A percentile compares a stretch with the other conserved stretches of the same genome.
Evolutionary conservation across 2,888 invertebrate genomes (phyloP).

Genomic region (Folsomia candida): DNA sequence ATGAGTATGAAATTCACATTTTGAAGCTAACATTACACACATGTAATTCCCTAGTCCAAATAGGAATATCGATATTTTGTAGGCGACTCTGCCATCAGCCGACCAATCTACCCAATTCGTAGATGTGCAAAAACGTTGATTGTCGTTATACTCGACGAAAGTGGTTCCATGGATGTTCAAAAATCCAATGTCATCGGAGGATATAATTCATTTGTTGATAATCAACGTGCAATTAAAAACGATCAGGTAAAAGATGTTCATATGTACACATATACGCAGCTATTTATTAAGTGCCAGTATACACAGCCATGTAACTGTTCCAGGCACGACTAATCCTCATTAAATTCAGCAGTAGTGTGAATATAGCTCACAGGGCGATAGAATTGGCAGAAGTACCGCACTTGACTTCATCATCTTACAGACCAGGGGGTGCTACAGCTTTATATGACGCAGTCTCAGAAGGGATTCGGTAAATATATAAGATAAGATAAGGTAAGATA

Average conservation of each 20-base stretch:
- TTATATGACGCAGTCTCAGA: conserved; percentile 9
- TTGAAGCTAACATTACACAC: too few relatives aligned
- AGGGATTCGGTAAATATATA: too few relatives aligned
- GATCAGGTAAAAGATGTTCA: not conserved
- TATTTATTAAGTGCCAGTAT: too few relatives aligned
- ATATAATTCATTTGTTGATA: conserved; percentile 1
- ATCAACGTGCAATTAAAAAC: not conserved
- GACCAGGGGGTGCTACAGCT: not conserved
- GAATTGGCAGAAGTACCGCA: not conserved
- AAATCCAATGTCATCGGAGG: conserved; percentile 11
- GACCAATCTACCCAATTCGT: too few relatives aligned
- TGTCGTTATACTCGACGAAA: conserved; percentile 11
- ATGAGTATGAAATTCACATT: too few relatives aligned
- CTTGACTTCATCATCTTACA: not conserved
- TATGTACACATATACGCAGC: too few relatives aligned
- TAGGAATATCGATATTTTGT: too few relatives aligned
- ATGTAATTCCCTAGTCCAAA: too few relatives aligned
- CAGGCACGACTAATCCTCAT: not conserved
- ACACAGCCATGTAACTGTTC: too few relatives aligned
- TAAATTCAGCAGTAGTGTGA: not conserved
- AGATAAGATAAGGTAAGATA: too few relatives aligned
- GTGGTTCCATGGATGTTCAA: conserved; percentile 10
- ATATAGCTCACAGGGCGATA: not conserved
- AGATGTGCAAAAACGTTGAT: conserved; percentile 10
- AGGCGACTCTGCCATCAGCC: too few relatives aligned